These are phyloP conservation scores for Heliothis subflexa DNA, from an alignment of 1,140 invertebrate genomes.

Conservation along the genomic window DNA sequence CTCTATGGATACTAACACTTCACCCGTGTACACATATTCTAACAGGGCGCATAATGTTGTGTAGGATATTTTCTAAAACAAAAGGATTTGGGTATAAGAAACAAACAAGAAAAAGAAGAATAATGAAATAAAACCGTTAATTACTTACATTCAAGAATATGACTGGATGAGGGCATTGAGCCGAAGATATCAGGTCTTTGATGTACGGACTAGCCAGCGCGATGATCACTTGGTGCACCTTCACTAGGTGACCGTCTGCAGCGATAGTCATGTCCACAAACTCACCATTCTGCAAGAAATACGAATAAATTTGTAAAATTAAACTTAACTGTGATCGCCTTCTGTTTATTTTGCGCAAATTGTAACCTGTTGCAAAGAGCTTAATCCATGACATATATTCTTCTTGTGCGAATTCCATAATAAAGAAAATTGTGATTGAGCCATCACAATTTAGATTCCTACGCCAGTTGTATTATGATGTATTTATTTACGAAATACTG, in stretches of 20 bases:
- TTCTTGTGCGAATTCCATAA: constrained; percentile 54
- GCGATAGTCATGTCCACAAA: constrained; percentile 92
- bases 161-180: constrained; percentile 91
- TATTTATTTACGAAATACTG: constrained; percentile 25
- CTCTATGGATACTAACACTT: constrained; percentile 71
- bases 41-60: constrained; percentile 66
- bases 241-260: constrained; percentile 89
- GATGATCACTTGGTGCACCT: constrained; percentile 91
- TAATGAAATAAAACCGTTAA: not conserved
- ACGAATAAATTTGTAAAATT: constrained; percentile 7
- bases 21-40: constrained; percentile 76
- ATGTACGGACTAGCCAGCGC: constrained; percentile 91
- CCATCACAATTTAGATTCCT: constrained; percentile 4
- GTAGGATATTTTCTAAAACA: constrained; percentile 74
- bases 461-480: not conserved
- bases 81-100: not conserved
- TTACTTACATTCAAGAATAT: constrained; percentile 86
- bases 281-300: constrained; percentile 71
- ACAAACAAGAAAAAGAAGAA: no score
- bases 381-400: constrained; percentile 54
- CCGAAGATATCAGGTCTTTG: constrained; percentile 90
- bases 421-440: constrained; percentile 48
- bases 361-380: constrained; percentile 55
- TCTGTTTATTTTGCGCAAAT: not conserved
- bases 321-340: not conserved